Evolutionary conservation across 1,140 invertebrate genomes (phyloP), one percentile per base, ranked within the genome.

Genomic region (Drosophila lacteicornis): DNA sequence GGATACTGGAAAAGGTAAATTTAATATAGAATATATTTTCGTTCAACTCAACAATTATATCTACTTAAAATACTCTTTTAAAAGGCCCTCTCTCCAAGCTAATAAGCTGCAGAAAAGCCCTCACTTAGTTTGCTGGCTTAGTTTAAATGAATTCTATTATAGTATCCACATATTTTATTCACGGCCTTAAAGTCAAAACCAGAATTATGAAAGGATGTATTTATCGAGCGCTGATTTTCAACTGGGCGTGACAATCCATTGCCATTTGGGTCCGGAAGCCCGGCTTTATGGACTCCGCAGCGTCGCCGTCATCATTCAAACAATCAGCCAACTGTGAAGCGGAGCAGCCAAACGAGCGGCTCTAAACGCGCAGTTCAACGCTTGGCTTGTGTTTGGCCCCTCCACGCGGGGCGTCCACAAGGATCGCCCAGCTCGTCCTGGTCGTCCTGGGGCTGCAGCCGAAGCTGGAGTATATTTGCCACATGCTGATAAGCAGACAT

Each of bases 401-500:
- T 25, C 61, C 36, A 46, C 40, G 51, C 45, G 61, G 57, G 57
- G 50, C 42, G 17, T 25, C 59, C 51, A 30, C 36, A 56, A 55
- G 36, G 53, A 40, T 22, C 53, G 53, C 33, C 51, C 51, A 19
- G 56, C 12, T 17, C 43, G 43, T 47, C 27, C 43, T 67, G 80
- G 51, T 51, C 56, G 50, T 69, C 53, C 42, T 49, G 58, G 22
- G 4, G 33, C 69, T 63, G 70, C 25, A 33, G 40, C 59, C 42
- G 65, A 22, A 33, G 50, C 53, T 42, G 55, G 84, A 83, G 83
- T 86, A 86, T 88, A 88, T 88, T 88, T 88, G 84, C 84, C 84
- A 88, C 84, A 88, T 88, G 84, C 84, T 88, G 84, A 88, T 88
- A 88, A 88, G 84, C 84, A 88, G 84, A 88, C 84, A 88, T 88